Evolutionary conservation across 2,113 vertebrate genomes (phyloP).

Genomic region (Spermophilus dauricus): DNA sequence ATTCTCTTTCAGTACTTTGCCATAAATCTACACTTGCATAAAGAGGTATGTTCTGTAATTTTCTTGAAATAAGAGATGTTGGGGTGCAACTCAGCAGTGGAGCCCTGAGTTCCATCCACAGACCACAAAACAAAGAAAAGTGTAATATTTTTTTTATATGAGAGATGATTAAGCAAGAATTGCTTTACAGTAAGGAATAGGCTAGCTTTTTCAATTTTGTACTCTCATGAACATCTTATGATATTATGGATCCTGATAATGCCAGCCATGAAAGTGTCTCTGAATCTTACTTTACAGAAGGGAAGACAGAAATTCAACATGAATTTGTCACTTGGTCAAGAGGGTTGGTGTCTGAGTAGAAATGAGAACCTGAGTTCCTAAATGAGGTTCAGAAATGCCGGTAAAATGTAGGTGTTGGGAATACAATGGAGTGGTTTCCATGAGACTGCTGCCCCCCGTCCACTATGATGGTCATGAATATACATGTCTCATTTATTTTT

Average conservation of each 20-base stretch:
- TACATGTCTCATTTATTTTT: not conserved
- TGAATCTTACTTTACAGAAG: not conserved
- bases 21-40: not conserved
- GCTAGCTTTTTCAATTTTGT: not conserved
- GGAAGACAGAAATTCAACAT: not conserved
- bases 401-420: not conserved
- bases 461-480: not conserved
- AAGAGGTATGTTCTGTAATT: not conserved
- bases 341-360: not conserved
- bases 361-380: not conserved
- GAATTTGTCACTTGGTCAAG: not conserved
- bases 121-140: not conserved
- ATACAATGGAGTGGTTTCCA: not conserved
- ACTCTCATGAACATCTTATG: fast-evolving
- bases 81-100: not conserved
- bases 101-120: not conserved
- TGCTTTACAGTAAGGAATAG: not conserved
- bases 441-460: not conserved
- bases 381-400: not conserved
- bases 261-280: fast-evolving
- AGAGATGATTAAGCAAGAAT: not conserved
- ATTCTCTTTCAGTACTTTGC: not conserved
- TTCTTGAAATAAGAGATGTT: not conserved
- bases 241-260: not conserved
- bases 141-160: not conserved